Percentiles rank a stretch among this genome's conserved stretches.
Conservation (phyloP, 2,888 invertebrate genomes). For the Archaeoteleia sp. region DNA sequence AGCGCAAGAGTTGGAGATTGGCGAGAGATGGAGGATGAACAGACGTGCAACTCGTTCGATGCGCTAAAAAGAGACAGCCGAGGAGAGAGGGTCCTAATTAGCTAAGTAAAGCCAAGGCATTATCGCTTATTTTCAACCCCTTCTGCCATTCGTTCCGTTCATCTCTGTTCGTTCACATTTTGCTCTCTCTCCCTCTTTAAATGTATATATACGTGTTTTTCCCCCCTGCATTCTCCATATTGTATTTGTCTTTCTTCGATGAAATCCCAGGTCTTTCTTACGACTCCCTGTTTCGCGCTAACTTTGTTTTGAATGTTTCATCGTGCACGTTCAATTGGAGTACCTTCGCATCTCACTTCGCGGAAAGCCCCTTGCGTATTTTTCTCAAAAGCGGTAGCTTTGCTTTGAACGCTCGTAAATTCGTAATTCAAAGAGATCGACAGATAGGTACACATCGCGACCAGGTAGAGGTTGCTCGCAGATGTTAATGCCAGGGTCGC, state of each 20-base stretch:
- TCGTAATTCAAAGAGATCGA: slow-evolving; percentile 60
- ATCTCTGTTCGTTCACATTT: slow-evolving; percentile 36
- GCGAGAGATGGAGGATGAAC: slow-evolving; percentile 55
- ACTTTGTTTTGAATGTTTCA: slow-evolving; percentile 51
- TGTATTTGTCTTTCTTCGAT: slow-evolving; percentile 55
- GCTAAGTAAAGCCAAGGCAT: slow-evolving; percentile 74
- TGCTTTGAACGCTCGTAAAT: slow-evolving; percentile 40
- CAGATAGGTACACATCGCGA: slow-evolving; percentile 57
- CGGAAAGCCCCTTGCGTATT: slow-evolving; percentile 17
- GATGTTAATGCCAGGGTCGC: slow-evolving; percentile 5
- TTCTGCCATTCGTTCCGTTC: slow-evolving; percentile 48
- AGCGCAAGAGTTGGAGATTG: slow-evolving; percentile 31
- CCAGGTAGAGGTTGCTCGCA: slow-evolving; percentile 16
- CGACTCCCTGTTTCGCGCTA: slow-evolving; percentile 33
- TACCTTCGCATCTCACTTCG: slow-evolving; percentile 46
- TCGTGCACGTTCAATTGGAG: slow-evolving; percentile 47
- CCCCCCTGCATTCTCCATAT: slow-evolving; percentile 9
- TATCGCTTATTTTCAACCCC: slow-evolving; percentile 73
- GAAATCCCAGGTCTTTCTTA: slow-evolving; percentile 54
- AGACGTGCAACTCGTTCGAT: slow-evolving; percentile 56
- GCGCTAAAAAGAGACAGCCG: slow-evolving; percentile 40
- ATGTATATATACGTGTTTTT: slow-evolving; percentile 9
- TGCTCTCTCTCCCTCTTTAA: slow-evolving; percentile 10
- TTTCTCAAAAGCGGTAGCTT: slow-evolving; percentile 25
- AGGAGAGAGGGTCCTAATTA: slow-evolving; percentile 67